Evolutionary conservation across 2,113 vertebrate species (phyloP).

Genomic region (Anguilla japonica): DNA sequence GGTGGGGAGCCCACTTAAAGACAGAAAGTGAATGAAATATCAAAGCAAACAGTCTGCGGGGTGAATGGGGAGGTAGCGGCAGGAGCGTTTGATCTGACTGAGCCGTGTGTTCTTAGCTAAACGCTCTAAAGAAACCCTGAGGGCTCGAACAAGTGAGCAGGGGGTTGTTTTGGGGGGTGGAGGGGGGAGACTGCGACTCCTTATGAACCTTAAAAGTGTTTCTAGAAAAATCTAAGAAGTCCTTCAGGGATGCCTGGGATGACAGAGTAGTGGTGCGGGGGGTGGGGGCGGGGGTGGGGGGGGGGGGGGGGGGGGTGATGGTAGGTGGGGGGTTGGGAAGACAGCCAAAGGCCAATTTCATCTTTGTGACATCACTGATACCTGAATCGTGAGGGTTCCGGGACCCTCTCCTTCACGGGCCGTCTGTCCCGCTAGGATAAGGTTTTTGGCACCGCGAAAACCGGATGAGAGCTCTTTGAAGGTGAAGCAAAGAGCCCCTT

Average conservation of each 20-base stretch:
- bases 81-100: conserved; percentile 59
- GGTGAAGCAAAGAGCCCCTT: conserved; percentile 19
- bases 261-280: neutral
- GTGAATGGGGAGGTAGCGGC: conserved; percentile 52
- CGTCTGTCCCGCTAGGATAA: conserved; percentile 28
- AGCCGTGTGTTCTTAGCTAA: conserved; percentile 60
- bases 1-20: conserved; percentile 25
- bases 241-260: conserved; percentile 51
- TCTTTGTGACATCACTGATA: neutral
- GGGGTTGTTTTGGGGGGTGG: conserved; percentile 13
- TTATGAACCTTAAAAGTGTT: conserved; percentile 48
- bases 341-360: conserved; percentile 2
- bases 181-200: conserved; percentile 30
- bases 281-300: neutral
- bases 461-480: conserved; percentile 38
- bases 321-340: too few species aligned
- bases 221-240: conserved; percentile 55
- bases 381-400: too few species aligned
- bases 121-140: conserved; percentile 63
- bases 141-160: conserved; percentile 46
- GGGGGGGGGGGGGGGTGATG: neutral
- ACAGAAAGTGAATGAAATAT: conserved; percentile 65
- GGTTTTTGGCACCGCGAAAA: too few species aligned
- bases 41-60: conserved; percentile 55
- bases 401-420: conserved; percentile 28